Evolutionary conservation across 2,888 invertebrate species (phyloP), one percentile per base, ranked within the genome.

Genomic region (Chymomyza caudatula): DNA sequence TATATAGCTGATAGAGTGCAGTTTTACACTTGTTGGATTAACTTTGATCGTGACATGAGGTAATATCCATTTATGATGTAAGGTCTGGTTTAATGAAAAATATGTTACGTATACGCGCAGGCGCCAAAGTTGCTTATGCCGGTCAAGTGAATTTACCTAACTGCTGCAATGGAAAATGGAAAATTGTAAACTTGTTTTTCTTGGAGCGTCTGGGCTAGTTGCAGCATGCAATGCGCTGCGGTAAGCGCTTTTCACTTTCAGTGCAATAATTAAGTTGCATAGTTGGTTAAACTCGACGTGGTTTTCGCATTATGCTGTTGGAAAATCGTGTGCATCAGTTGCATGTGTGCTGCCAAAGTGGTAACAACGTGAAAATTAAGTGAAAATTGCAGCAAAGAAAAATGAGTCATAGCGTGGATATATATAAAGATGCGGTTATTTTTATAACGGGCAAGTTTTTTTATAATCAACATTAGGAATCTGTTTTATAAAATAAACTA

Each of bases 381-480:
- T 47, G 15, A 19, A 19, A 47, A 17, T 1, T 47, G 44, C 44
- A 17, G 17, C 13, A 43, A 51, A 11, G 43, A 25, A 58, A 20
- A 8, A 3, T 55, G 44, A 63, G 56, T 4, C 13, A 56, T 4
- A 55, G 53, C 11, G 47, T 57, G 63, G 81, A 87, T 65, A 82
- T 88, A 56, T 89, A 89, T 29, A 65, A 81, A 44, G 77, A 88
- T 58, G 78, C 89, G 0, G 81, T 86, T 13, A 78, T 89, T 55
- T 89, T 89, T 64, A 86, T 89, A 65, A 89, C 89, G 52, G 89
- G 89, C 77, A 69, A 71, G 66, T 55, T 1, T 29, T n/a, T n/a
- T n/a, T n/a, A n/a, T n/a, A n/a, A n/a, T n/a, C n/a, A n/a, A n/a
- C n/a, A n/a, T n/a, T n/a, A n/a, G n/a, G n/a, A n/a, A n/a, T n/a